Base-by-base conservation (phyloP, 2,113 vertebrate species). In the Brachionichthys hirsutus region DNA sequence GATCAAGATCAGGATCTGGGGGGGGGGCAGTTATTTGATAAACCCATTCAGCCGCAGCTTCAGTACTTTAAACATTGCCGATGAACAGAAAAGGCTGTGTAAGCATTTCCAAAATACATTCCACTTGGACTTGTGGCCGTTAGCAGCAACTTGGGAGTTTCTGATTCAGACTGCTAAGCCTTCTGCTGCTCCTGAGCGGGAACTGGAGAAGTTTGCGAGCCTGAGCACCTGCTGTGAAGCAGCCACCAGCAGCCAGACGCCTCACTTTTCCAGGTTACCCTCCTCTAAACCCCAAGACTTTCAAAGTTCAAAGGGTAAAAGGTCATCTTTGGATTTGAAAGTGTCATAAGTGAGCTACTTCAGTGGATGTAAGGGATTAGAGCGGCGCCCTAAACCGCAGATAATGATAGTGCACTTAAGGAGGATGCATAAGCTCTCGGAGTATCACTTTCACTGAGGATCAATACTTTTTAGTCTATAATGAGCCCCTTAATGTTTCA, bases 171-270 rank as follows among this genome's bases (percentile, higher is more conserved):
- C 59, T 48, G 7, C 62, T 58, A 69, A 68, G 59, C 41, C 57
- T 45, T 41, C 40, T 73, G 77, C 41, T 62, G 61, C 60, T 75
- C 63, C 62, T 65, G 59, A 70, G 47, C 18, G 70, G 82, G 77
- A 85, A 87, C 71, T 44, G 56, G 81, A 89, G 85, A 82, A 24
- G 64, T 67, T 41, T 61, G 70, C 83, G 77, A 54, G 61, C 65
- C 53, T 22, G 20, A 80, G 74, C 84, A 89, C 87, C 82, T 86
- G 84, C 82, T 85, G 74, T 80, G 72, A 76, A 58, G 67, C 75
- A 85, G 74, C 85, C 70, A 81, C 71, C 74, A 67, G 66, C 52
- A 78, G 74, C 73, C 58, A 80, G 67, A 70, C 66, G 24, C 54
- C 1, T 20, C 46, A 51, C 62, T 59, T 58, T 65, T 84, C 62